A percentile compares a stretch with the other conserved stretches of the same genome.
phyloP scores from a whole-genome alignment of 2,888 invertebrate genomes.

The Saturnia pavonia region DNA sequence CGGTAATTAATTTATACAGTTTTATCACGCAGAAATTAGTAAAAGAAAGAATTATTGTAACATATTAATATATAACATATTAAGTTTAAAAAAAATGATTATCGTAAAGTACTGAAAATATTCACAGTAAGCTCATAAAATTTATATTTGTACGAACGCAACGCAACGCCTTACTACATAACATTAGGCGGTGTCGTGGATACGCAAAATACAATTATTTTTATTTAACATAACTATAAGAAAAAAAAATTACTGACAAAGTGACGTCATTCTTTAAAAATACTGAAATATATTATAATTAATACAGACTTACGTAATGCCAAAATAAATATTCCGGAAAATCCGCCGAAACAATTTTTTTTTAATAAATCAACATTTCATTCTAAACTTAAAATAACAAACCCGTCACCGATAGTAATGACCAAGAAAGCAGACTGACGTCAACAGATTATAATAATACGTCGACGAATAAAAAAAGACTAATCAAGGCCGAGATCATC shows the following conservation, averaged over 20 bases:
- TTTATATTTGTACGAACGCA: neutral
- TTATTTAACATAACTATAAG: neutral
- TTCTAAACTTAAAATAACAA: neutral
- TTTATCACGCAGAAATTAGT: too few species aligned
- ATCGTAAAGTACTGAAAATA: neutral
- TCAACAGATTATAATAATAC: constrained; percentile 8
- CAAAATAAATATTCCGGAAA: neutral
- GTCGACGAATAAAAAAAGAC: neutral
- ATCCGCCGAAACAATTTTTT: neutral
- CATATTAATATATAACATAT: neutral
- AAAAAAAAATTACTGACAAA: neutral
- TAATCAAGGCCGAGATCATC: constrained; percentile 4
- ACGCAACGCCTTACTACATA: neutral
- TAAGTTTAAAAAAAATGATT: neutral
- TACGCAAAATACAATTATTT: neutral
- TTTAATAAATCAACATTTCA: neutral
- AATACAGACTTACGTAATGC: neutral
- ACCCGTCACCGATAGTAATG: neutral
- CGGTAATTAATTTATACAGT: too few species aligned
- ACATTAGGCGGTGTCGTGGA: neutral
- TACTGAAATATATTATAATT: neutral
- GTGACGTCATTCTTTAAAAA: neutral
- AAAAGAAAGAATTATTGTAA: too few species aligned
- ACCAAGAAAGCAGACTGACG: neutral
- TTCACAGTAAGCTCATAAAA: neutral